phyloP scores from a whole-genome alignment of 1,140 invertebrate species.

The Varroa destructor region DNA sequence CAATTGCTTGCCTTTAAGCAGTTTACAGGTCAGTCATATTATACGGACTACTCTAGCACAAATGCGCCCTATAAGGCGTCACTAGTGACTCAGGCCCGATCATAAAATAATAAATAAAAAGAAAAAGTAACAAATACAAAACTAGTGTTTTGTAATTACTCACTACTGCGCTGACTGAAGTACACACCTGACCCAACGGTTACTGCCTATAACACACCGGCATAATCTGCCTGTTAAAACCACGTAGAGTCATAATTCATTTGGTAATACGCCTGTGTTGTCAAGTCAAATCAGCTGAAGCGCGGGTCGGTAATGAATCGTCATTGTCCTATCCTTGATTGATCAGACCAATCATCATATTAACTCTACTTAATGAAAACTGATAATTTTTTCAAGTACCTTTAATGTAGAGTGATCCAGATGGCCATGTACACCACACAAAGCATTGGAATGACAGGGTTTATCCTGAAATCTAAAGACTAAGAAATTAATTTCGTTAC shows the following conservation, averaged over 20 bases:
- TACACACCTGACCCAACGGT: too few species aligned
- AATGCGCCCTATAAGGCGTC: constrained; percentile 22
- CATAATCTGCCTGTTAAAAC: too few species aligned
- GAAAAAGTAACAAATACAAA: neutral
- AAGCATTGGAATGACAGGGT: too few species aligned
- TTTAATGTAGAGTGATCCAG: too few species aligned
- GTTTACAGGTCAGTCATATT: constrained; percentile 19
- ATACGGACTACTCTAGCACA: constrained; percentile 25
- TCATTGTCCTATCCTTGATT: neutral
- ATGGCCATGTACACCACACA: too few species aligned
- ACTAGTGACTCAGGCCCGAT: constrained; percentile 26
- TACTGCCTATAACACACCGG: too few species aligned
- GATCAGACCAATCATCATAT: constrained; percentile 19
- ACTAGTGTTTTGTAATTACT: neutral
- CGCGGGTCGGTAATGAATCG: constrained; percentile 15
- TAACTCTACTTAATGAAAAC: neutral
- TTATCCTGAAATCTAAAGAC: too few species aligned
- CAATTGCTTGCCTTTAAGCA: neutral
- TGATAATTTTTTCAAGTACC: too few species aligned
- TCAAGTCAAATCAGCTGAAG: constrained; percentile 12
- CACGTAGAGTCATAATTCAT: too few species aligned
- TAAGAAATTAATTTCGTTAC: neutral
- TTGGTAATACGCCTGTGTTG: too few species aligned
- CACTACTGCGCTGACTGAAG: too few species aligned
- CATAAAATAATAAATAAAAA: neutral